Conservation (phyloP, 2,797 vertebrate genomes). For the Morus bassanus region DNA sequence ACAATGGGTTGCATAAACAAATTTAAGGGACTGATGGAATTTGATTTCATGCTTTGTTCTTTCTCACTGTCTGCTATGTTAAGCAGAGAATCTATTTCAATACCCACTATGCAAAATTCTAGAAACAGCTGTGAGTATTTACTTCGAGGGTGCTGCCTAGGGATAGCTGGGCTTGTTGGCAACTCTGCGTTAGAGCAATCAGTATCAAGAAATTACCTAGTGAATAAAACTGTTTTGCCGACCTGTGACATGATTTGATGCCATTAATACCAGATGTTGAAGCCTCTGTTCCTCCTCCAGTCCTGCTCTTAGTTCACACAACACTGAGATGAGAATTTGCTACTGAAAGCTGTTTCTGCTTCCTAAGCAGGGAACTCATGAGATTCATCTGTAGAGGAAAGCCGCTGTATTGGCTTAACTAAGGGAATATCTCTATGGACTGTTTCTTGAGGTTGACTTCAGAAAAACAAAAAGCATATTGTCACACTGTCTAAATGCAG, state of each 20-base stretch:
- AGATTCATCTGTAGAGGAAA: neutral
- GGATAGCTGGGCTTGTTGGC: neutral
- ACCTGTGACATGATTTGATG: neutral
- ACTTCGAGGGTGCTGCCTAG: neutral
- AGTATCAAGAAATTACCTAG: neutral
- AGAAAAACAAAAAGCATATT: neutral
- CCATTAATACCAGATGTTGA: neutral
- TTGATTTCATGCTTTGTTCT: conserved; percentile 15
- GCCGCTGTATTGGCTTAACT: neutral
- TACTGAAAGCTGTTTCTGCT: neutral
- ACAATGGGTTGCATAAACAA: conserved; percentile 15
- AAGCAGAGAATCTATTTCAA: conserved; percentile 34
- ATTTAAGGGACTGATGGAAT: neutral
- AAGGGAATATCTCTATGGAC: neutral
- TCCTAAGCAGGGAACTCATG: neutral
- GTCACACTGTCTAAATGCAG: neutral
- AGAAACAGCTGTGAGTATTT: neutral
- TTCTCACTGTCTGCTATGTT: neutral
- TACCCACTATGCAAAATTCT: neutral
- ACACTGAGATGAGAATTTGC: neutral
- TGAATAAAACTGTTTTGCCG: neutral
- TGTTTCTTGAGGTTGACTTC: neutral
- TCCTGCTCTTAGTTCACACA: neutral
- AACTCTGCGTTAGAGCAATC: neutral
- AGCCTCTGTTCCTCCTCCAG: neutral